Percentiles rank a stretch among this genome's conserved stretches.
Evolutionary conservation across 2,113 vertebrate genomes (phyloP).

Genomic region (Rattus rattus): DNA sequence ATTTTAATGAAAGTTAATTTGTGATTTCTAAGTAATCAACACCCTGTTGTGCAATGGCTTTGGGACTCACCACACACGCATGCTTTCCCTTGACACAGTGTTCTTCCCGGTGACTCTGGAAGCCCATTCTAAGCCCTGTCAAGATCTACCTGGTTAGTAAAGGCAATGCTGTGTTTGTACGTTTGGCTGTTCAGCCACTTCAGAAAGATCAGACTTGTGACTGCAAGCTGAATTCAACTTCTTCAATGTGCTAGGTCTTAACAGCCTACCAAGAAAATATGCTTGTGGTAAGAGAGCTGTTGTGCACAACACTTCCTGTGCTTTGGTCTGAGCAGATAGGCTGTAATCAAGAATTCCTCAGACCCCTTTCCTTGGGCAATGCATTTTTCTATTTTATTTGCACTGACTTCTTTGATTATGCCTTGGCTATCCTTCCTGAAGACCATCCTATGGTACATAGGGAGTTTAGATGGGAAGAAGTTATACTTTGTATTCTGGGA

Average conservation of each 20-base stretch:
- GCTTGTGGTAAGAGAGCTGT: not conserved
- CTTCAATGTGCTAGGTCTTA: not conserved
- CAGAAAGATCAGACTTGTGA: not conserved
- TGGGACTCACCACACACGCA: not conserved
- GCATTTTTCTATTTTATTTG: not conserved
- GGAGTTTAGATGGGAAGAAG: not conserved
- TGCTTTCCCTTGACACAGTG: not conserved
- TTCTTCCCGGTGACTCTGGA: not conserved
- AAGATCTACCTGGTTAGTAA: rapidly evolving
- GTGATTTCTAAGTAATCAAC: conserved; percentile 52
- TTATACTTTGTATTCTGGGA: not conserved
- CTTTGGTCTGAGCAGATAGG: too few relatives aligned
- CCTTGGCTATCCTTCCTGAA: not conserved
- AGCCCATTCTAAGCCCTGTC: not conserved
- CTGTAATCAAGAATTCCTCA: rapidly evolving
- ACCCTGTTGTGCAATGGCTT: not conserved
- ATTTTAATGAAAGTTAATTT: conserved; percentile 70
- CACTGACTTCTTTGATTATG: not conserved
- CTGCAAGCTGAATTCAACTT: not conserved
- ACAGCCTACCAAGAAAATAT: not conserved
- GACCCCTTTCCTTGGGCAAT: not conserved
- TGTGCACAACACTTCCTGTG: not conserved
- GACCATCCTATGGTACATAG: rapidly evolving
- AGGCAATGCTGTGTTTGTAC: not conserved
- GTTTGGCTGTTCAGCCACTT: not conserved